Evolutionary conservation across 2,888 invertebrate genomes (phyloP), one percentile per base, ranked within the genome.

Genomic region (Digitonthophagus gazella): DNA sequence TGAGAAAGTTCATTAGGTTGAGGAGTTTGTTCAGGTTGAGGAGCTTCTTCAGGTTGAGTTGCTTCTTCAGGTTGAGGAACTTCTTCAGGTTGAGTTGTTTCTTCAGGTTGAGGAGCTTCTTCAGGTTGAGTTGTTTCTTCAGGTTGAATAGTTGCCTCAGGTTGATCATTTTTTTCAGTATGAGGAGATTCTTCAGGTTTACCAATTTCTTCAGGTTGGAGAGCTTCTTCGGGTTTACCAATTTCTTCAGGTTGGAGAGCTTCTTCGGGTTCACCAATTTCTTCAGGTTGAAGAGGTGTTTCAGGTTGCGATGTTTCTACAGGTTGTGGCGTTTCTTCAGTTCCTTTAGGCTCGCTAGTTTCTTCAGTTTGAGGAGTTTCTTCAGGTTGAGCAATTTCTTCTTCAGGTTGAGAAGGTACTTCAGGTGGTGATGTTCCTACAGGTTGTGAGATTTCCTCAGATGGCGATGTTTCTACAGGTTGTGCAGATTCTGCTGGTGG

Each of bases 301-400:
- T 61, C 64, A 44, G 57, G 16, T 58, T 69, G 65, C 3, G 58
- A 61, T 64, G 68, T 18, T 18, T 65, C 61, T 58, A 67, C 72
- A 1, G 69, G 66, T 15, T 56, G 15, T 14, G 58, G n/a, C 58
- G 65, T 64, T 67, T 70, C 28, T 54, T 58, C 65, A 55, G 19
- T 20, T 66, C 67, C 67, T 68, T 56, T 65, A 68, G 28, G 6
- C 11, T 44, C 1, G 11, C 8, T 73, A 28, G 66, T 72, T 71
- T 72, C 71, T 67, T 73, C 71, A 54, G 70, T 71, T 63, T 76
- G 64, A 68, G 69, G 68, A 64, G 28, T 16, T 44, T 68, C 67
- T n/a, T 61, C 64, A 55, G 57, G 19, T 58, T 68, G 65, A 6
- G 58, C 64, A 58, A 67, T 71, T 64, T 70, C 72, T 15, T 69